Conservation (phyloP, 2,797 vertebrate genomes). For the Decapterus maruadsi region DNA sequence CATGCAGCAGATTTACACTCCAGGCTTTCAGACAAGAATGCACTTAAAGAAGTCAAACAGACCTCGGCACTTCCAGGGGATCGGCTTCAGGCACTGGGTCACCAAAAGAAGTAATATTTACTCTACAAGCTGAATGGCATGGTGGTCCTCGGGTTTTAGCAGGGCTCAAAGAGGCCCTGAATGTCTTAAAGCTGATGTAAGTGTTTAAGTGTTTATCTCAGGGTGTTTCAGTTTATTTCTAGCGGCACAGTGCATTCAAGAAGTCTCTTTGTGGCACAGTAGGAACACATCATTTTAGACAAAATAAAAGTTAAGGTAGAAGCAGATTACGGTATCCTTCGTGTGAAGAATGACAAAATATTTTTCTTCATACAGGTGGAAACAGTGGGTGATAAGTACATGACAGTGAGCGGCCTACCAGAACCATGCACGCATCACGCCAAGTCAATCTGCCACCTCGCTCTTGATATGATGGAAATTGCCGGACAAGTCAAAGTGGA, state of each 20-base stretch:
- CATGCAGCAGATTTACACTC: slow-evolving; percentile 79
- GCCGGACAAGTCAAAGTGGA: slow-evolving; percentile 98
- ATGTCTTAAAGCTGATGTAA: slow-evolving; percentile 76
- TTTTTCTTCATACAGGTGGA: slow-evolving; percentile 90
- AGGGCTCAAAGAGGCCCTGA: slow-evolving; percentile 66
- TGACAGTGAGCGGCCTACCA: slow-evolving; percentile 98
- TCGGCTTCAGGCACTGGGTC: slow-evolving; percentile 81
- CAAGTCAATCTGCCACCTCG: slow-evolving; percentile 96
- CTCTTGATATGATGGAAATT: slow-evolving; percentile 99
- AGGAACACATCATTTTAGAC: slow-evolving; percentile 38
- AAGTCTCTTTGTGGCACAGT: slow-evolving; percentile 19
- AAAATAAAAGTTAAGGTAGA: slow-evolving; percentile 31
- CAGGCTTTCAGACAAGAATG: slow-evolving; percentile 88
- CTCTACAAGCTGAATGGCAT: slow-evolving; percentile 74
- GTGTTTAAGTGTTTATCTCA: slow-evolving; percentile 79
- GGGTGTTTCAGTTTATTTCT: slow-evolving; percentile 73
- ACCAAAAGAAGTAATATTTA: slow-evolving; percentile 89
- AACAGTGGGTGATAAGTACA: slow-evolving; percentile 99
- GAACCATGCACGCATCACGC: slow-evolving; percentile 98
- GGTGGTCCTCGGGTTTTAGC: slow-evolving; percentile 81
- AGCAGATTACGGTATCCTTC: background rate
- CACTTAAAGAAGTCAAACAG: slow-evolving; percentile 85
- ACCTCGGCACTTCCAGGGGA: slow-evolving; percentile 73
- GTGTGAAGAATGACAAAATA: slow-evolving; percentile 7
- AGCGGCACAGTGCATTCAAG: slow-evolving; percentile 31